These are phyloP conservation scores for Spongilla lacustris DNA, from an alignment of 37 sponge, comb jelly and placozoan genomes.

Conservation along the genomic window DNA sequence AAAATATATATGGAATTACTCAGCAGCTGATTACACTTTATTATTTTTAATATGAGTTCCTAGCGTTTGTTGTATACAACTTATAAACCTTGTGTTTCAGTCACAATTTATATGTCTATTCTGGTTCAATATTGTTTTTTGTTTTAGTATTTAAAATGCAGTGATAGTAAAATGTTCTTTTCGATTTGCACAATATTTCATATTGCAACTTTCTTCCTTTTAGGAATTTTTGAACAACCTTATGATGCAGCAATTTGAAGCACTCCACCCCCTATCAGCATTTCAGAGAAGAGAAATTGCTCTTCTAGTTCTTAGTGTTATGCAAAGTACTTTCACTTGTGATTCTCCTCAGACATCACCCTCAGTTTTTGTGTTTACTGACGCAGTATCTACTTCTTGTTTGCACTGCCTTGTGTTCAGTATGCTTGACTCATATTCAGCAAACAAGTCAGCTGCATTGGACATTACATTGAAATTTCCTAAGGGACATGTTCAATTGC, in stretches of 20 bases:
- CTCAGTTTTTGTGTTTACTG: neutral
- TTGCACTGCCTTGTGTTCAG: neutral
- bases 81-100: too few species aligned
- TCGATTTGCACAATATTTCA: too few species aligned
- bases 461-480: neutral
- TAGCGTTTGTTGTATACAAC: too few species aligned
- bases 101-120: too few species aligned
- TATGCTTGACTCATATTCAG: neutral
- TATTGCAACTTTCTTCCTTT: neutral
- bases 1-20: too few species aligned
- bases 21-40: too few species aligned
- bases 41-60: too few species aligned
- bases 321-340: too few species aligned
- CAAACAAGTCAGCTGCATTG: neutral
- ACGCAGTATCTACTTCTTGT: neutral
- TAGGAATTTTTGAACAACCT: conserved; percentile 59
- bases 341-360: too few species aligned
- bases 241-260: conserved; percentile 39
- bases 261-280: conserved; percentile 62
- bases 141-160: too few species aligned
- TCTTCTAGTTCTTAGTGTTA: conserved; percentile 34
- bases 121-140: too few species aligned
- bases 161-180: too few species aligned
- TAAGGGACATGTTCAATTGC: neutral
- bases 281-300: conserved; percentile 70